Conservation (phyloP, 2,113 vertebrate species). For the Naja naja region DNA sequence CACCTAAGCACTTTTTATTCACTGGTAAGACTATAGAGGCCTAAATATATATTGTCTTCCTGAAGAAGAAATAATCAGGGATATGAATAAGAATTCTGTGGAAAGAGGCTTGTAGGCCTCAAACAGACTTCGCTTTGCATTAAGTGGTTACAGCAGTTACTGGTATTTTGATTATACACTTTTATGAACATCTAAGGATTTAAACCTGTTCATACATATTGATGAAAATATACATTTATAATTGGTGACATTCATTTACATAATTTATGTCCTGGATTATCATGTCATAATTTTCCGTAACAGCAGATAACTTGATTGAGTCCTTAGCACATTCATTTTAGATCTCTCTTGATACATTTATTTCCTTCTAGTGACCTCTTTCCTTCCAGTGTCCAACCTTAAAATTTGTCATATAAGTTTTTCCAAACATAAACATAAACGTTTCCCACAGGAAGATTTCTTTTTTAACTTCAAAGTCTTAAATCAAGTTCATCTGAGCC, state of each 20-base stretch:
- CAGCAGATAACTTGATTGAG: not conserved
- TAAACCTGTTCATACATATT: not conserved
- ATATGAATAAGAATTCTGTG: not conserved
- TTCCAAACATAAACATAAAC: too few species aligned
- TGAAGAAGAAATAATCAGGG: not conserved
- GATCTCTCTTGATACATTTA: not conserved
- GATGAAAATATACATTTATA: not conserved
- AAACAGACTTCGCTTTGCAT: not conserved
- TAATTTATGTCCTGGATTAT: not conserved
- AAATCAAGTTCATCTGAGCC: not conserved
- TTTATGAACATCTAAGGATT: not conserved
- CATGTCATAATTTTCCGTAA: not conserved
- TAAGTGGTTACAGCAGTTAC: not conserved
- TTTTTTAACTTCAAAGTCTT: too few species aligned
- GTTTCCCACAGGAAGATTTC: too few species aligned
- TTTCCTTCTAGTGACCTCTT: not conserved
- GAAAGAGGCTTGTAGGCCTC: not conserved
- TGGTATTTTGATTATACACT: not conserved
- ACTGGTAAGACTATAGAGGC: not conserved
- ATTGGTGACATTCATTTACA: not conserved
- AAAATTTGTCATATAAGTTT: not conserved
- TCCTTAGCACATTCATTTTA: not conserved
- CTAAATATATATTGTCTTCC: not conserved
- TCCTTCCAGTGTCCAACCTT: not conserved
- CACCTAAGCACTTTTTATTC: not conserved